Evolutionary conservation across 2,797 vertebrate species (phyloP), one percentile per base, ranked within the genome.

Genomic region (Enteromius thamalakanensis): DNA sequence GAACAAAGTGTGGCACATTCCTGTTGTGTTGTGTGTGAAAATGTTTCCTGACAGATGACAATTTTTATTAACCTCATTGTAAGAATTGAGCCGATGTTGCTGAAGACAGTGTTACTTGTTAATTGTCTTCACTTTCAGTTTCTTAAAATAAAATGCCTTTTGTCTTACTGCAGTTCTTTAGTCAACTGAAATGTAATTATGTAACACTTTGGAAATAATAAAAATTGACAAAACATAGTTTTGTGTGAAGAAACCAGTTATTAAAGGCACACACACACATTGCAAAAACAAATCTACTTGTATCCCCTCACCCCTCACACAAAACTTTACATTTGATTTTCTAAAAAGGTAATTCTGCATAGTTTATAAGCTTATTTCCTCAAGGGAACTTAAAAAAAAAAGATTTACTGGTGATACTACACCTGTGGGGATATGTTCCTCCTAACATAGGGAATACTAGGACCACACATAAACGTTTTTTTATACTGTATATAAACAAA

Each of bases 101-200:
- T 79, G 26, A 11, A 85, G 23, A 85, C 75, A 10, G 29, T 10
- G 19, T 58, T 71, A 81, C n/a, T 71, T 81, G 47, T 83, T 29
- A 79, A 21, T 74, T 81, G 76, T 75, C 1, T 6, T 74, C 60
- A 83, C 55, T 84, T 37, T 67, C 9, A 68, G 3, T 79, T 76
- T 81, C 71, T 88, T 77, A 19, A 79, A 85, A 72, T 85, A 89
- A 90, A 80, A 55, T 49, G 19, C 26, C 37, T 87, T 80, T 85
- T 75, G 8, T 26, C 45, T 47, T 86, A 55, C 3, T 86, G 68
- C 76, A 70, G 32, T 75, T 68, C 3, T 77, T 62, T 32, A 55
- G 4, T 78, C 6, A 40, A 65, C 29, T 51, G 15, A 65, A 62
- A 62, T 37, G 32, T 1, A 72, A 49, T 67, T 32, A 42, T 70